phyloP scores from a whole-genome alignment of 2,797 vertebrate genomes.

The Pantherophis alleghaniensis region DNA sequence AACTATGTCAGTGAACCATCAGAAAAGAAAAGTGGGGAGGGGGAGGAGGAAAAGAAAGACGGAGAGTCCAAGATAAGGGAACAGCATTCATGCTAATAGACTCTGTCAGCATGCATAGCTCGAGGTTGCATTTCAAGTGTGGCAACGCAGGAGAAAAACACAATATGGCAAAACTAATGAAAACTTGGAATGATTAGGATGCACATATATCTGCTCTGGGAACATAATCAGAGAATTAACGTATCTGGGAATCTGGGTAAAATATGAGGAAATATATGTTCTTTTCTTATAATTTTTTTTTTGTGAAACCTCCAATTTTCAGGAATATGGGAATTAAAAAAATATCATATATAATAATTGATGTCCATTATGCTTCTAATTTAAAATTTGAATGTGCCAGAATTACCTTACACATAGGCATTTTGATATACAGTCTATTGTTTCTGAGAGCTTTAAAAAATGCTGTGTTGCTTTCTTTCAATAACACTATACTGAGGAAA shows the following conservation, averaged over 20 bases:
- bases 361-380: constrained; percentile 25
- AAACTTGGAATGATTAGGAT: constrained; percentile 21
- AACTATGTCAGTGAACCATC: constrained; percentile 74
- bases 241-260: background rate
- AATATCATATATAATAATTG: background rate
- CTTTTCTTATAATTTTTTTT: background rate
- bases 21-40: constrained; percentile 64
- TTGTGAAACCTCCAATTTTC: background rate
- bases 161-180: constrained; percentile 39
- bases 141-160: constrained; percentile 44
- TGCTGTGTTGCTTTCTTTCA: constrained; percentile 31
- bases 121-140: constrained; percentile 29
- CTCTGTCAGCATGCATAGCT: constrained; percentile 64
- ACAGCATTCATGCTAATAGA: constrained; percentile 66
- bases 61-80: constrained; percentile 62
- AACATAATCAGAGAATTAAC: constrained; percentile 32
- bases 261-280: background rate
- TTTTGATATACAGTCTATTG: constrained; percentile 19
- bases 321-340: background rate
- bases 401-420: constrained; percentile 42
- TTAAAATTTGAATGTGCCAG: constrained; percentile 7
- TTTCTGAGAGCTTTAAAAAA: constrained; percentile 20
- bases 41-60: constrained; percentile 11
- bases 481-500: background rate
- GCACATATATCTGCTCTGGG: background rate